Base-by-base conservation (phyloP, 2,113 vertebrate genomes). In the Numenius arquata region DNA sequence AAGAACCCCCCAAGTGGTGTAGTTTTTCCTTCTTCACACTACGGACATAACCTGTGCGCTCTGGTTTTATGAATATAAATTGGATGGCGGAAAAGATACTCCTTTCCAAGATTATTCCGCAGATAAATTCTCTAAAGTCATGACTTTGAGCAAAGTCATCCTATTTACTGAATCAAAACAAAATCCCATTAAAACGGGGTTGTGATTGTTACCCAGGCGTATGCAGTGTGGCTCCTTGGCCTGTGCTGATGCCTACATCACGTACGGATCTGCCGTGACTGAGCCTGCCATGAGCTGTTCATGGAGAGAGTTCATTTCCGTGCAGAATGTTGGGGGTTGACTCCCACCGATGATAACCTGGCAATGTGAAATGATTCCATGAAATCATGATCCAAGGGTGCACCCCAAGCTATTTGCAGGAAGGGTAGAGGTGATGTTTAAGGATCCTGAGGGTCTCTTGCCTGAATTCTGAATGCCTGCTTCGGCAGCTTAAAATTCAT, bases 211-310 rank as follows among this genome's bases (percentile, higher is more conserved):
- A 30, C 32, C 38, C 38, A 36, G 11, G 6, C 19, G 18, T 7
- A 11, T 36, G 15, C 22, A 32, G 21, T 3, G 70, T 25, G 55
- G 75, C 27, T 78, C 5, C 50, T 50, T 61, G 36, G 32, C 55
- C 70, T 23, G 0, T n/a, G 50, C 19, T 23, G 10, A 36, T 45
- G 30, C 40, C 32, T 40, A 26, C 29, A 6, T 30, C 10, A 3
- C 5, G 2, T 12, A 15, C 48, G 47, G 38, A 3, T 25, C 23
- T 34, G 53, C 53, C 16, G 17, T 11, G 29, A 11, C 53, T 0
- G 7, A 77, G 67, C 63, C 26, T 70, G 68, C 77, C 34, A 1
- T n/a, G 32, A 84, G 34, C 59, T 30, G n/a, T n/a, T n/a, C n/a
- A n/a, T n/a, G 3, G 11, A 29, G 11, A 34, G 70, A 25, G 45